Base-by-base conservation (phyloP, 1,140 invertebrate genomes). In the Pseudomyrmex flavicornis region DNA sequence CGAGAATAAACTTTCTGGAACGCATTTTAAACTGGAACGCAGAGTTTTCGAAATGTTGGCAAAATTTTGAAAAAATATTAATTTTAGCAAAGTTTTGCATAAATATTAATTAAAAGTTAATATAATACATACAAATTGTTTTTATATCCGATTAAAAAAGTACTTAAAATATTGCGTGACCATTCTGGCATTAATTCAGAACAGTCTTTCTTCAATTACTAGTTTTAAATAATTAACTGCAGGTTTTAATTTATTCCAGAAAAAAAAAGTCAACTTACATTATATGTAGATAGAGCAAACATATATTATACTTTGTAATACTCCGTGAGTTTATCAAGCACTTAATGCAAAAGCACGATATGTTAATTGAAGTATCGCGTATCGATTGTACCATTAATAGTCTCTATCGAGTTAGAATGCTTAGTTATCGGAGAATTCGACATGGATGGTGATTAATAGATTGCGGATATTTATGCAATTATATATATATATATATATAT, bases 41-140 rank as follows among this genome's bases (percentile, higher is more conserved):
- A 58, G 9, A 56, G 9, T 13, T 2, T 17, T 13, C 17, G 26
- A n/a, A n/a, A 15, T 9, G 5, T 35, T 35, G 35, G 5, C 5
- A 35, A 35, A 7, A 35, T 35, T 35, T 7, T 0, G 5, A 1
- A 35, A 35, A 35, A 7, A 35, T 35, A 35, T 35, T 35, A 35
- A 7, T 4, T 35, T 35, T 35, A 0, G 35, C 35, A 35, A 35
- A 35, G 5, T 35, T 35, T 59, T 46, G 2, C 17, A 22, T 59
- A n/a, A 73, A 46, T 73, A 59, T 46, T 20, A 59, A 73, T 59
- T 59, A 48, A 73, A 73, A 73, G 70, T 59, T 59, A 46, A 59
- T 12, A 26, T 15, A 22, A 73, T 9, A 59, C 17, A 22, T 9
- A 59, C 17, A 26, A 15, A 2, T 73, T 59, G 2, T 35, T 35